phyloP scores from a whole-genome alignment of 2,888 invertebrate species.

The Apeira syringaria region DNA sequence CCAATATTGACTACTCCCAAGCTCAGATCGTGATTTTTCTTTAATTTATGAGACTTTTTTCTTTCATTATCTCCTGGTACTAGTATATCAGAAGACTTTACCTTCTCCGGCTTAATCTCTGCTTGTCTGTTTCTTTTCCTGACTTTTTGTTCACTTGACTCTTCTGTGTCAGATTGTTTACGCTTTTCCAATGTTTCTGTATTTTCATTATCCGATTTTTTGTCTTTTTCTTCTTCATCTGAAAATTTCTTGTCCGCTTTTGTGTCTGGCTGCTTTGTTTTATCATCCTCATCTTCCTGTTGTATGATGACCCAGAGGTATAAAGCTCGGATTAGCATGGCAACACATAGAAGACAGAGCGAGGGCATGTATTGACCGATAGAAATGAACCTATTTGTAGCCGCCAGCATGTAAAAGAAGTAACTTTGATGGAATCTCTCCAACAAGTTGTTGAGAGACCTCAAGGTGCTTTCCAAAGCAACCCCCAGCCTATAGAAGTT shows the following conservation, averaged over 20 bases:
- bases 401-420: constrained; percentile 97
- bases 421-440: constrained; percentile 99
- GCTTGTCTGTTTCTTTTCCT: constrained; percentile 16
- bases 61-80: constrained; percentile 41
- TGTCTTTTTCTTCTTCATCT: no score
- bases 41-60: no score
- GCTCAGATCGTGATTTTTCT: constrained; percentile 36
- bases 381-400: constrained; percentile 94
- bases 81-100: constrained; percentile 27
- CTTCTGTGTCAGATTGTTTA: constrained; percentile 14
- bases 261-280: constrained; percentile 26
- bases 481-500: constrained; percentile 83
- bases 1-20: constrained; percentile 76
- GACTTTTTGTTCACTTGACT: constrained; percentile 16
- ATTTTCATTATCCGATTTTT: constrained; percentile 26
- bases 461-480: constrained; percentile 94
- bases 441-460: constrained; percentile 98
- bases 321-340: constrained; percentile 90
- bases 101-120: constrained; percentile 22
- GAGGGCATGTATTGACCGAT: constrained; percentile 97
- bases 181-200: constrained; percentile 12
- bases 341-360: constrained; percentile 90
- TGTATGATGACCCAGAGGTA: constrained; percentile 88
- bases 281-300: constrained; percentile 48
- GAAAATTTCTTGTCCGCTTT: constrained; percentile 4